Evolutionary conservation across 2,888 invertebrate species (phyloP).

Genomic region (Cosmia pyralina): DNA sequence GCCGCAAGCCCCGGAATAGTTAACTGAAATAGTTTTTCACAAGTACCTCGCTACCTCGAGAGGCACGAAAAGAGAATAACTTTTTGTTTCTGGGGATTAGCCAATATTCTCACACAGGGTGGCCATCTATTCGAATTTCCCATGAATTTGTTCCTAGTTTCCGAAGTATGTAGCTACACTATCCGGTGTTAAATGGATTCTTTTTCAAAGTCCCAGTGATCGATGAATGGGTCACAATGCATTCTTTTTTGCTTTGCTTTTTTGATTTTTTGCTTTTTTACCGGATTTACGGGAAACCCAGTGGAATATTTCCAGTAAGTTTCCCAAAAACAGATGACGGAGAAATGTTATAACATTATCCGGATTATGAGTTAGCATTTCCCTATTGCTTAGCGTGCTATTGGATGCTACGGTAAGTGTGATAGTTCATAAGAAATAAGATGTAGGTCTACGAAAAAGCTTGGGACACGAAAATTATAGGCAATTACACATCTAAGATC

Average conservation of each 20-base stretch:
- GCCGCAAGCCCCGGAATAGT: not conserved
- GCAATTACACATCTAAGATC: too few species aligned
- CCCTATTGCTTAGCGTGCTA: not conserved
- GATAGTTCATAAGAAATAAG: not conserved
- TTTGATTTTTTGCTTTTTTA: not conserved
- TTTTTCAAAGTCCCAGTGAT: conserved; percentile 10
- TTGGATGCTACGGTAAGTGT: not conserved
- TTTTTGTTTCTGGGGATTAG: conserved; percentile 4
- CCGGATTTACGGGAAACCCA: too few species aligned
- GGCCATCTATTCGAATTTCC: conserved; percentile 19
- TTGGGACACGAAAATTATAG: too few species aligned
- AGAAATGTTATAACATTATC: not conserved
- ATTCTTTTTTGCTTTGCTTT: conserved; percentile 1
- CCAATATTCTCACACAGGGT: not conserved
- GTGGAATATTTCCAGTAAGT: not conserved
- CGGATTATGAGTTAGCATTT: not conserved
- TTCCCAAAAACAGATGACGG: not conserved
- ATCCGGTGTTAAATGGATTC: conserved; percentile 2
- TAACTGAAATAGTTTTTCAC: conserved; percentile 14
- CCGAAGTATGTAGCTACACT: not conserved
- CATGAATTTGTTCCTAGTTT: not conserved
- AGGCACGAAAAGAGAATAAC: not conserved
- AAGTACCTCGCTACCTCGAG: not conserved
- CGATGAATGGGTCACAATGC: conserved; percentile 1
- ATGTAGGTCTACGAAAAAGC: too few species aligned